Conservation (phyloP, 1,140 invertebrate species). For the Charaxes varanes region DNA sequence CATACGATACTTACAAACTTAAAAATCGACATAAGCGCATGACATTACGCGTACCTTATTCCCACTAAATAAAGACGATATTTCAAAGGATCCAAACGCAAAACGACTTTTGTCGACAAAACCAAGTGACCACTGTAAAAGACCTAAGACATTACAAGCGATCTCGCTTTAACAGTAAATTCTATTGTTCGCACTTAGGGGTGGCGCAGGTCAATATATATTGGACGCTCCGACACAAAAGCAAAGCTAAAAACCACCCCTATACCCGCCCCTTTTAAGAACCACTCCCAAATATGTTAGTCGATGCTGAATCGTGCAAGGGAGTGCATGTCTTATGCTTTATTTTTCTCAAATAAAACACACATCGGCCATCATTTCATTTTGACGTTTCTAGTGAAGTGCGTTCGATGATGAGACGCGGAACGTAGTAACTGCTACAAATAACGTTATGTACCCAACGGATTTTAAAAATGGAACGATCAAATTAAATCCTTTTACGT, state of each 20-base stretch:
- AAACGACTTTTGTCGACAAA: constrained; percentile 27
- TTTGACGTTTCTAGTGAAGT: not conserved
- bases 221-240: constrained; percentile 42
- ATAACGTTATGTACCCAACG: constrained; percentile 55
- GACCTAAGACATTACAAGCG: constrained; percentile 19
- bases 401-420: not conserved
- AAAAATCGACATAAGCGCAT: constrained; percentile 6
- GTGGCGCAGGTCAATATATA: constrained; percentile 28
- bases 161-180: constrained; percentile 13
- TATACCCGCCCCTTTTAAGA: constrained; percentile 49
- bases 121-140: constrained; percentile 25
- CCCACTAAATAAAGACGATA: constrained; percentile 9
- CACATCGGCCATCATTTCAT: not conserved
- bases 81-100: constrained; percentile 8
- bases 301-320: constrained; percentile 25
- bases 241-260: constrained; percentile 54
- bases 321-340: constrained; percentile 22
- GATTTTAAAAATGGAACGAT: constrained; percentile 58
- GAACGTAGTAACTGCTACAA: constrained; percentile 11
- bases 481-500: constrained; percentile 46
- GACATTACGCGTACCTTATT: constrained; percentile 20
- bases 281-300: constrained; percentile 55
- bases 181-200: constrained; percentile 9
- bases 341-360: not conserved
- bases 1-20: constrained; percentile 31